Evolutionary conservation across 2,113 vertebrate species (phyloP), one percentile per base, ranked within the genome.

Genomic region (Amblyopsis rosae): DNA sequence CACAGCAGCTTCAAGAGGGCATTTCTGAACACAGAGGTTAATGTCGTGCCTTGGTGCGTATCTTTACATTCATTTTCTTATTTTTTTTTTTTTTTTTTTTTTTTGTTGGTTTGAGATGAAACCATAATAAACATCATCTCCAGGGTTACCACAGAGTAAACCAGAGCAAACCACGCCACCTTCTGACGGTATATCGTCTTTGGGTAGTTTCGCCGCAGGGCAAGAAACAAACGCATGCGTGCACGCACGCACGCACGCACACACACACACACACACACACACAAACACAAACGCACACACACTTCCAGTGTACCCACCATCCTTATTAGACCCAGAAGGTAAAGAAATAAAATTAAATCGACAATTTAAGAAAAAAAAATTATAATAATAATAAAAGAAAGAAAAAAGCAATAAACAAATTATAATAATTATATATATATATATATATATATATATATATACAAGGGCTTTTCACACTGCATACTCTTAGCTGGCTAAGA

Each of bases 31-130:
- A 51, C 66, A 51, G 59, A 59, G 76, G 59, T 49, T 61, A 64
- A 57, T 55, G 64, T 76, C 59, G 35, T 79, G 82, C 80, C 73
- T 79, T 41, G 69, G 82, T 82, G 85, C 49, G 49, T 72, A 79
- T 79, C 77, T 86, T 86, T 88, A 90, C 89, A 89, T 88, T 91
- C 90, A 88, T 67, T 68, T 77, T 76, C 32, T 19, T n/a, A n/a
- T n/a, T 15, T 3, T 51, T 77, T 75, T 9, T 15, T 15, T 15
- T 15, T 11, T 15, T 0, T 26, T 60, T 0, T 49, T 7, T 15
- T 15, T 15, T 15, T 11, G 6, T 77, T 76, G 80, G 63, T 77
- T 79, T 70, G 70, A 72, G 71, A 65, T 74, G 67, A 82, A 81
- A 85, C 75, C 62, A 4, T 55, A 64, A 5, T 55, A 64, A 55